These are phyloP conservation scores for Strigamia transsilvanica DNA, from an alignment of 2,888 invertebrate genomes.

Conservation along the genomic window DNA sequence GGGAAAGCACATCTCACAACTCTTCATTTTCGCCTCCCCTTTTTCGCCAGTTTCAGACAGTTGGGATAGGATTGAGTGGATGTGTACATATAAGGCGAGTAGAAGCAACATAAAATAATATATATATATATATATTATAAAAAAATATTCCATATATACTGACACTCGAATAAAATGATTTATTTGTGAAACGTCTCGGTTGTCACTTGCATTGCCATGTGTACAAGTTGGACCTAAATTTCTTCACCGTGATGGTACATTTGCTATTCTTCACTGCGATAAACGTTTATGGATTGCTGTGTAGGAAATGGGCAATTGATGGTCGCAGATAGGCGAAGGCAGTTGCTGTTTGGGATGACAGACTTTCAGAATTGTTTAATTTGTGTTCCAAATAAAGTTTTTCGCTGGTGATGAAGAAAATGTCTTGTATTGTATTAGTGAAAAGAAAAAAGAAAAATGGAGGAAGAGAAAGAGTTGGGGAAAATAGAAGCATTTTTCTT, in stretches of 20 bases:
- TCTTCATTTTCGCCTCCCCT: conserved; percentile 23
- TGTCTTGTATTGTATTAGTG: background rate
- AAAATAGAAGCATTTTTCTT: conserved; percentile 31
- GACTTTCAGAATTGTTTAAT: conserved; percentile 22
- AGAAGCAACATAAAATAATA: conserved; percentile 9
- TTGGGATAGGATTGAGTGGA: background rate
- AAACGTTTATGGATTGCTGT: conserved; percentile 33
- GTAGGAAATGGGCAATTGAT: conserved; percentile 35
- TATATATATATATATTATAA: too few species aligned
- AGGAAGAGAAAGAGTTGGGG: background rate
- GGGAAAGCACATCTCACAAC: conserved; percentile 10
- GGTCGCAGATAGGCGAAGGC: background rate
- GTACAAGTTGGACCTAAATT: conserved; percentile 11
- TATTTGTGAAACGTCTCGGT: conserved; percentile 5
- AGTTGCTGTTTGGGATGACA: background rate
- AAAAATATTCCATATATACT: conserved; percentile 15
- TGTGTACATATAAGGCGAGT: background rate
- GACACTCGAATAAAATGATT: background rate
- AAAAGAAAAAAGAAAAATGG: background rate
- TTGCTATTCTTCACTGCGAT: conserved; percentile 26
- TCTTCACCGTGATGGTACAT: background rate
- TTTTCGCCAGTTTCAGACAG: conserved; percentile 8
- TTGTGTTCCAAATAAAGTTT: conserved; percentile 7
- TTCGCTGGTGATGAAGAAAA: background rate
- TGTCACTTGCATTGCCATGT: conserved; percentile 17